Conservation (phyloP, 2,113 vertebrate genomes). For the Speoplatyrhinus poulsoni region DNA sequence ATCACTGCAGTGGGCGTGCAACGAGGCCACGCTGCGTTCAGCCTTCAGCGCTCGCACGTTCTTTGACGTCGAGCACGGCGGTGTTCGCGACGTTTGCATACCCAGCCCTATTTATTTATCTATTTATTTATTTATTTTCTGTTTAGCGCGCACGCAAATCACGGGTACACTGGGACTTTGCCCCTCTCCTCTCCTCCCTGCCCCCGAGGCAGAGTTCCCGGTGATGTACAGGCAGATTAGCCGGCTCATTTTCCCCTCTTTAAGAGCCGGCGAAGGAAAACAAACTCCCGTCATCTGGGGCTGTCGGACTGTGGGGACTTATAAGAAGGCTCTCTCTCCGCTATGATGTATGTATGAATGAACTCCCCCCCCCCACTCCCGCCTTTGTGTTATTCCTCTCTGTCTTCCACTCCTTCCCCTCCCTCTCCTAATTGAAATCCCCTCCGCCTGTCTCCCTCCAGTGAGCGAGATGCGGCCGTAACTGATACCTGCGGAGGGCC, state of each 20-base stretch:
- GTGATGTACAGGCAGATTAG: conserved; percentile 62
- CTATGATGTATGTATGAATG: conserved; percentile 46
- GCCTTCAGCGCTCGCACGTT: background rate
- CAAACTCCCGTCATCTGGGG: conserved; percentile 58
- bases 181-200: conserved; percentile 36
- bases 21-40: conserved; percentile 19
- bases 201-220: conserved; percentile 42
- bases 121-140: background rate
- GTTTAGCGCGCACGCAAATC: conserved; percentile 7
- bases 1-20: conserved; percentile 39
- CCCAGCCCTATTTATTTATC: conserved; percentile 4
- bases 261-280: conserved; percentile 65
- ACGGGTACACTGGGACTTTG: conserved; percentile 23
- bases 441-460: conserved; percentile 27
- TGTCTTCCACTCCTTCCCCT: background rate
- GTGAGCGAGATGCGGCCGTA: conserved; percentile 54
- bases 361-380: conserved; percentile 21
- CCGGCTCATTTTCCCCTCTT: conserved; percentile 65
- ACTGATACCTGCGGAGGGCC: conserved; percentile 60
- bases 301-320: conserved; percentile 33
- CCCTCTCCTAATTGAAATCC: conserved; percentile 62
- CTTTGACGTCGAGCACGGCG: conserved; percentile 35
- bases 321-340: conserved; percentile 28
- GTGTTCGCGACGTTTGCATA: conserved; percentile 20
- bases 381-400: conserved; percentile 30